These are phyloP conservation scores for Drosophila littoralis DNA, from an alignment of 1,140 invertebrate species.

Conservation along the genomic window DNA sequence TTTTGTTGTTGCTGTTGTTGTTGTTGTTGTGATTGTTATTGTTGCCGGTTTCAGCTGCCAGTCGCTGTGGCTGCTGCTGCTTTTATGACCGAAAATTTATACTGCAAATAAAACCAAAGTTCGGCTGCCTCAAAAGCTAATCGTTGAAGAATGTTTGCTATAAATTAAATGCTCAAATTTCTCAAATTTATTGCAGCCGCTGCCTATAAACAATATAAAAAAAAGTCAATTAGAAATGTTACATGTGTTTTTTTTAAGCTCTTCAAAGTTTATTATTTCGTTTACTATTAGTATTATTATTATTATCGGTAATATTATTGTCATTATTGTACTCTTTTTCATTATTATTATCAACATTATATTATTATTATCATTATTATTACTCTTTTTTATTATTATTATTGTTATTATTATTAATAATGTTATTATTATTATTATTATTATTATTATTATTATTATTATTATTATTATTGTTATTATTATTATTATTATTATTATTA, in stretches of 20 bases:
- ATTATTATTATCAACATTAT: too few relatives aligned
- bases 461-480: too few relatives aligned
- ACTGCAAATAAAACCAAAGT: constrained; percentile 54
- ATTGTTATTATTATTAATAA: too few relatives aligned
- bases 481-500: too few relatives aligned
- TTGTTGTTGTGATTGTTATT: constrained; percentile 36
- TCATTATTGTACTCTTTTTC: too few relatives aligned
- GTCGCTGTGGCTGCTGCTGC: constrained; percentile 28
- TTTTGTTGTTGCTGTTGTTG: constrained; percentile 35
- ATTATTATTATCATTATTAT: too few relatives aligned
- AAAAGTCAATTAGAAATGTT: constrained; percentile 59
- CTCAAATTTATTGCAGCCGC: constrained; percentile 46
- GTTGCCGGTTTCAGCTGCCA: constrained; percentile 53
- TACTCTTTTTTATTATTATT: too few relatives aligned
- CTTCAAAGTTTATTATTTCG: background rate
- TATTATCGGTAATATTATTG: background rate
- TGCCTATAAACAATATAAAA: background rate
- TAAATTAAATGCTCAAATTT: constrained; percentile 56
- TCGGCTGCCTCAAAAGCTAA: constrained; percentile 38
- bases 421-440: too few relatives aligned
- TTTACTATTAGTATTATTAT: background rate
- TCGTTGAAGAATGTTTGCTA: constrained; percentile 44
- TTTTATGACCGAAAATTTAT: constrained; percentile 69
- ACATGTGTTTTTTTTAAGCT: constrained; percentile 29
- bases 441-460: too few relatives aligned